Evolutionary conservation across 2,888 invertebrate genomes (phyloP).

Genomic region (Drosophila gaucha): DNA sequence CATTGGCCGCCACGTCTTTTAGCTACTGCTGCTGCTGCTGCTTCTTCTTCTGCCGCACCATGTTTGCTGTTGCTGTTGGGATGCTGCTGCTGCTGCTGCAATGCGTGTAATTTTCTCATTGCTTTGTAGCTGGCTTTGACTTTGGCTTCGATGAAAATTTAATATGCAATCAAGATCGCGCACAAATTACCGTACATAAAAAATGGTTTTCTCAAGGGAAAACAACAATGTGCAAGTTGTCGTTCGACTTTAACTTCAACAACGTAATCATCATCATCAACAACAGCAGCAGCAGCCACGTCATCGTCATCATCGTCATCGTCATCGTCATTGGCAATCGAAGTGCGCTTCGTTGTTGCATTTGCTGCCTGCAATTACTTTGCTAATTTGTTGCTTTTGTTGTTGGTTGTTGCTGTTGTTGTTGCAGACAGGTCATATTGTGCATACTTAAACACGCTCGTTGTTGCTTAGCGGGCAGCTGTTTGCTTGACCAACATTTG

Average conservation of each 20-base stretch:
- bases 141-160: slow-evolving; percentile 70
- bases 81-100: slow-evolving; percentile 52
- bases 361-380: slow-evolving; percentile 57
- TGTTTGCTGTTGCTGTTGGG: slow-evolving; percentile 30
- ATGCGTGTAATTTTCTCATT: slow-evolving; percentile 80
- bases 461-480: slow-evolving; percentile 9
- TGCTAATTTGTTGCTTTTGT: slow-evolving; percentile 44
- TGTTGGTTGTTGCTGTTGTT: not conserved
- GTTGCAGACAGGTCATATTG: slow-evolving; percentile 9
- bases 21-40: slow-evolving; percentile 28
- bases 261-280: slow-evolving; percentile 21
- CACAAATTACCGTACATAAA: slow-evolving; percentile 77
- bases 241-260: slow-evolving; percentile 46
- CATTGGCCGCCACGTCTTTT: slow-evolving; percentile 57
- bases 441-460: slow-evolving; percentile 7
- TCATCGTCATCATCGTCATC: slow-evolving; percentile 23
- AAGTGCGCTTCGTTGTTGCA: slow-evolving; percentile 32
- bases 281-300: slow-evolving; percentile 5
- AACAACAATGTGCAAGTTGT: slow-evolving; percentile 72
- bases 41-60: not conserved
- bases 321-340: slow-evolving; percentile 38
- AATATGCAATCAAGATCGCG: slow-evolving; percentile 81
- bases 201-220: slow-evolving; percentile 78
- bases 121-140: slow-evolving; percentile 67
- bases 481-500: slow-evolving; percentile 12